Evolutionary conservation across 2,888 invertebrate genomes (phyloP), one percentile per base, ranked within the genome.

Genomic region (Cryptus armator): DNA sequence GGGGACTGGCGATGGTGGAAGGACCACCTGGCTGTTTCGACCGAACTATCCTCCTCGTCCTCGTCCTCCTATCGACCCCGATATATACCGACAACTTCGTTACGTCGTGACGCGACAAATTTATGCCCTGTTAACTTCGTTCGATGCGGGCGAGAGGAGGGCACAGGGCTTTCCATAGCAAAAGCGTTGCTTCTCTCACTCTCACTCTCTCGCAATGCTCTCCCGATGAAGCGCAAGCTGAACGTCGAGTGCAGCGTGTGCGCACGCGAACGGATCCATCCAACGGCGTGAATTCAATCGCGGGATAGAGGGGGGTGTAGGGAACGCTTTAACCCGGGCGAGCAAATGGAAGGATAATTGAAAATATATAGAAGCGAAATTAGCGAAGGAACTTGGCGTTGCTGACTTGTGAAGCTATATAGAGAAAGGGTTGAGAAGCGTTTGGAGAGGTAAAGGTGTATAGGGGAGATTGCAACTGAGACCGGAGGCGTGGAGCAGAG

Each of bases 91-190:
- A 83, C 76, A 85, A 85, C 81, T 86, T 82, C 83, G 83, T 84
- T 84, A 86, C 85, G 84, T 83, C 84, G 77, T 84, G 83, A 83
- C 85, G 85, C 82, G 80, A 80, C 77, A 83, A 86, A 86, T 86
- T 86, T 86, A 86, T 86, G 86, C 82, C 85, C 85, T 77, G 84
- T 82, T 85, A 85, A 86, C 85, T 86, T 85, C 81, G 76, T 85
- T 86, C 77, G 83, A 53, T 70, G 79, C 81, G 67, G 51, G 76
- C 16, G 53, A 62, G 64, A 64, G 56, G 72, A 72, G 70, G 70
- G 67, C 80, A 76, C 66, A 37, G 37, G 64, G 82, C 77, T 79
- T 70, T 37, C 37, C 37, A 37, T 37, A 37, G 81, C 81, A 75
- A 46, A 56, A 72, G 72, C 74, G 48, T 62, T 48, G 59, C 74